A percentile compares a stretch with the other conserved stretches of the same genome.
These are phyloP conservation scores for Phengaris arion DNA, from an alignment of 2,888 invertebrate genomes.

Conservation along the genomic window DNA sequence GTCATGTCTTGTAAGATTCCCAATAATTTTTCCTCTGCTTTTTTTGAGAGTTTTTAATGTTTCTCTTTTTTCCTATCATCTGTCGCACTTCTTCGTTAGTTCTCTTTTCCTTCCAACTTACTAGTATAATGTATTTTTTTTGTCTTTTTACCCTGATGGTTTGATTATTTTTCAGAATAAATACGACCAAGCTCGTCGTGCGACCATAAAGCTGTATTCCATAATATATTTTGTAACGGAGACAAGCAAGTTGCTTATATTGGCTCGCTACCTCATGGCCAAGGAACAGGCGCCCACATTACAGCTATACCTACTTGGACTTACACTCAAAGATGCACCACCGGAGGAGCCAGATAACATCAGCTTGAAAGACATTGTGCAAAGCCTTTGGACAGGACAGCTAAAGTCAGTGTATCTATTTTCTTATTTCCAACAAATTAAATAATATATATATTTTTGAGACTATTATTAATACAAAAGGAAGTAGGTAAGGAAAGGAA, in stretches of 20 bases:
- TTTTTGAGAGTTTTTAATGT: too few relatives aligned
- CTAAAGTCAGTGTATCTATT: constrained; percentile 57
- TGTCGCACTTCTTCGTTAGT: too few relatives aligned
- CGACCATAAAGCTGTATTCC: constrained; percentile 70
- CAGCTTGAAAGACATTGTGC: constrained; percentile 53
- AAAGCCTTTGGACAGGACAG: constrained; percentile 61
- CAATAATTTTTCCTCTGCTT: too few relatives aligned
- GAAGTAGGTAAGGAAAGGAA: too few relatives aligned
- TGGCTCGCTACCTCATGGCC: constrained; percentile 80
- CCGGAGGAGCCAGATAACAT: constrained; percentile 47
- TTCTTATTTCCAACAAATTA: background rate
- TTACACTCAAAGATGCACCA: constrained; percentile 80
- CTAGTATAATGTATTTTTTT: too few relatives aligned
- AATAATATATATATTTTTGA: too few relatives aligned
- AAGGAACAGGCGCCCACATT: constrained; percentile 71
- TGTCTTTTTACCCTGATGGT: too few relatives aligned
- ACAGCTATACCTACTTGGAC: constrained; percentile 75
- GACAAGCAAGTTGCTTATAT: constrained; percentile 69
- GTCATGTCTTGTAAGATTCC: too few relatives aligned
- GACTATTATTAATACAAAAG: too few relatives aligned
- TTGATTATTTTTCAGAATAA: background rate
- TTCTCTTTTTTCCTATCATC: too few relatives aligned
- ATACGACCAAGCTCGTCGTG: constrained; percentile 47
- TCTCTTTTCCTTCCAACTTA: too few relatives aligned
- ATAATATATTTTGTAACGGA: constrained; percentile 65